Evolutionary conservation across 2,888 invertebrate species (phyloP), one percentile per base, ranked within the genome.

Genomic region (Myathropa florea): DNA sequence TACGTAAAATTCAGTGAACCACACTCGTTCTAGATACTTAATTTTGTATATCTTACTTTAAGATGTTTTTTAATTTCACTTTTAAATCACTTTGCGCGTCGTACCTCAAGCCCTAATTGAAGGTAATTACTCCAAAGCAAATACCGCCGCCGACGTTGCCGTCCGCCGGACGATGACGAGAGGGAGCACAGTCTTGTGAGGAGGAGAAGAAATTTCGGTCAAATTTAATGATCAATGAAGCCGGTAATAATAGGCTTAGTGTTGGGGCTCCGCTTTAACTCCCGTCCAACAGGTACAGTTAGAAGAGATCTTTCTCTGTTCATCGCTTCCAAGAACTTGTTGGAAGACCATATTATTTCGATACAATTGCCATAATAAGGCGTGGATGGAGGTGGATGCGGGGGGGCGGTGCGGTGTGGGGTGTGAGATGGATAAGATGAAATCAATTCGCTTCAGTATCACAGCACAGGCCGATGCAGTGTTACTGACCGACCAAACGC

Each of bases 351-450:
- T 65, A 78, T 85, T 72, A 85, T 81, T 77, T 85, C 81, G 68
- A 82, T 82, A 64, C 77, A 78, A 85, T 82, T 78, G 82, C 85
- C 72, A 82, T 78, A 85, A 82, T 82, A 46, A 46, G 46, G 18
- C 18, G 4, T 67, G 61, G 59, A 36, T 61, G 64, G 26, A 23
- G 28, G 60, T 33, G 36, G n/a, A n/a, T n/a, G n/a, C n/a, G n/a
- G n/a, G n/a, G n/a, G n/a, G n/a, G 2, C 59, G 9, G 61, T 14
- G 33, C 14, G 30, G 30, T 33, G 28, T 28, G 28, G 28, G 0
- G 28, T 4, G 6, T 28, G 28, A 28, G 30, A 18, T 18, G 28
- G 21, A 53, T 59, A 21, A 61, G 80, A 80, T 46, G n/a, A 79
- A 65, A 71, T 80, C 78, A 64, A 78, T 79, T 83, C 57, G 60